Percentiles rank a stretch among this genome's conserved stretches.
These are phyloP conservation scores for Philhelius pedissequus DNA, from an alignment of 2,888 invertebrate species.

Conservation along the genomic window DNA sequence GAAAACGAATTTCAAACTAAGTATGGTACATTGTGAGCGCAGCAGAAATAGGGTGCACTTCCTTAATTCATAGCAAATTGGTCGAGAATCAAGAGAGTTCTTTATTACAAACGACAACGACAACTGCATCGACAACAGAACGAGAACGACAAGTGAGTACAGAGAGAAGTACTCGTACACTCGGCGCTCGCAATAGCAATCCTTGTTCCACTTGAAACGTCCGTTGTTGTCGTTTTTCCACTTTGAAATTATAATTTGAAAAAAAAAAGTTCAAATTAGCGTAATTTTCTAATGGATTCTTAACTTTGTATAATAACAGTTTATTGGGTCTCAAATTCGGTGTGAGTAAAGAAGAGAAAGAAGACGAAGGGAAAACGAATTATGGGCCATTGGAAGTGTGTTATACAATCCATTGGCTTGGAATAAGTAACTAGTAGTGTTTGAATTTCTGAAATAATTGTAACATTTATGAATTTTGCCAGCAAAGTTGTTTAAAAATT, in stretches of 20 bases:
- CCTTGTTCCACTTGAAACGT: constrained; percentile 17
- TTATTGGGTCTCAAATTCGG: constrained; percentile 10
- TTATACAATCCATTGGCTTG: constrained; percentile 33
- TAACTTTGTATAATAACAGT: constrained; percentile 30
- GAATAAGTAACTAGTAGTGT: constrained; percentile 10
- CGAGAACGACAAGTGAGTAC: background rate
- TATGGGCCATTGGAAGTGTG: background rate
- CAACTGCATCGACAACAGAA: background rate
- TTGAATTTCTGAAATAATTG: background rate
- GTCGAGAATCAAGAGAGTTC: constrained; percentile 33
- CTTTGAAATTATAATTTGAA: constrained; percentile 22
- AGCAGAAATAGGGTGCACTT: constrained; percentile 2
- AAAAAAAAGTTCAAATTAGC: constrained; percentile 50
- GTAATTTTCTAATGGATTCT: constrained; percentile 41
- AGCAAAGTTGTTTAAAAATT: background rate
- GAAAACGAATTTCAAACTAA: constrained; percentile 21
- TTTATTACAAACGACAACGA: background rate
- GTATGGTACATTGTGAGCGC: constrained; percentile 17
- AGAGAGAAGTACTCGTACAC: background rate
- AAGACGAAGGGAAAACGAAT: background rate
- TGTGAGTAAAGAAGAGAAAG: background rate
- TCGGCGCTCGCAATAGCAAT: no score
- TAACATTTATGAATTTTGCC: background rate
- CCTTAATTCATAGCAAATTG: constrained; percentile 54
- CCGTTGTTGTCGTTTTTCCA: background rate